These are phyloP conservation scores for Matsumurasca onukii DNA, from an alignment of 1,140 invertebrate genomes.

Conservation along the genomic window DNA sequence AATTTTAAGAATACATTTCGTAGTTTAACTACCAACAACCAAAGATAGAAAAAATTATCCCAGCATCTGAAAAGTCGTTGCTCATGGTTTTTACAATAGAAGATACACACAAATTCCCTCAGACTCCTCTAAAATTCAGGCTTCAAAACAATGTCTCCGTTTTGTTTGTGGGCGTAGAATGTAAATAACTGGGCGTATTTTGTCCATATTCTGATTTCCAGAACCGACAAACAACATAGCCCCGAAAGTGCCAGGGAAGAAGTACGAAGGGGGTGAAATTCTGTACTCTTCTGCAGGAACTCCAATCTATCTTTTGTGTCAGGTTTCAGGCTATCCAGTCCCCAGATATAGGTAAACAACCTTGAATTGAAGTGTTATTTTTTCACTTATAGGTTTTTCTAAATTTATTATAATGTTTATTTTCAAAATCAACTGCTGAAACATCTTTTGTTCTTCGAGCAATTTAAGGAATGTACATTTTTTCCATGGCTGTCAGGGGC, in stretches of 20 bases:
- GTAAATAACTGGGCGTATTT: no score
- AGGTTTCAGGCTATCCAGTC: conserved; percentile 74
- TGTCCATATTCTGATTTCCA: conserved; percentile 40
- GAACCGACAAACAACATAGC: conserved; percentile 56
- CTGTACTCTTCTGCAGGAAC: conserved; percentile 23
- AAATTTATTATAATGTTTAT: background rate
- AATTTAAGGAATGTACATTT: background rate
- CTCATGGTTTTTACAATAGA: no score
- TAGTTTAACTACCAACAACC: no score
- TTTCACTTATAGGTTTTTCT: conserved; percentile 34
- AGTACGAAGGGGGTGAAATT: conserved; percentile 40
- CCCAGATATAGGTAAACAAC: conserved; percentile 65
- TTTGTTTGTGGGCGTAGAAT: no score
- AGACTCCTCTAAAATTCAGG: conserved; percentile 52
- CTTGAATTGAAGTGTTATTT: background rate
- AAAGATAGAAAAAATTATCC: no score
- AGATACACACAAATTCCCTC: no score
- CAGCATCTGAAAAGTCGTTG: no score
- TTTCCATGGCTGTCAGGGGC: background rate
- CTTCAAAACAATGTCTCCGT: conserved; percentile 3
- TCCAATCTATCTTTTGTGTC: conserved; percentile 56
- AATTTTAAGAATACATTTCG: no score
- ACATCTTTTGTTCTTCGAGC: conserved; percentile 36
- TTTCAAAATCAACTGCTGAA: background rate
- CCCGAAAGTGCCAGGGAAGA: conserved; percentile 51